Evolutionary conservation across 2,113 vertebrate species (phyloP).

Genomic region (Zapus hudsonius): DNA sequence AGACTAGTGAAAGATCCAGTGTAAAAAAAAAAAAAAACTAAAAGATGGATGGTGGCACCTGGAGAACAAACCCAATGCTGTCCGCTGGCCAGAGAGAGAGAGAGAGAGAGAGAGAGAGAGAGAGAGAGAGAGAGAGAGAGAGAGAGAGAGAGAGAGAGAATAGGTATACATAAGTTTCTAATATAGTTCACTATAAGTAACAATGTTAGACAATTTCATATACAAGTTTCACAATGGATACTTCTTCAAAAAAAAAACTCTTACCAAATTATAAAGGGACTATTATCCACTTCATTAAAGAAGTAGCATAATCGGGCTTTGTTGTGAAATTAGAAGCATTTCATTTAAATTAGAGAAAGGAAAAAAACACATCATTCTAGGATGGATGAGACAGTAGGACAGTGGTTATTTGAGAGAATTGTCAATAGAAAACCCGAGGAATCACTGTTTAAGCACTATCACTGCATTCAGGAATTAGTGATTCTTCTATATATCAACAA

Average conservation of each 20-base stretch:
- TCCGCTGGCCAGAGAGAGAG: no score
- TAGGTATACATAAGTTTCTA: background rate
- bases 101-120: no score
- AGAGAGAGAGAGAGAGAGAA: no score
- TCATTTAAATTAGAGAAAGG: background rate
- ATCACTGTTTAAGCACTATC: constrained; percentile 20
- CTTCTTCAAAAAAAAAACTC: background rate
- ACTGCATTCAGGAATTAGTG: constrained; percentile 4
- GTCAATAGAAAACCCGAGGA: background rate
- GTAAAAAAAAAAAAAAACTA: no score
- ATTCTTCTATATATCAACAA: background rate
- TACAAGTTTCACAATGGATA: background rate
- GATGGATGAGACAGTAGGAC: background rate
- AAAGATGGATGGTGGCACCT: no score
- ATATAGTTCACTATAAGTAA: background rate
- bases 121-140: no score
- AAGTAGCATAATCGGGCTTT: background rate
- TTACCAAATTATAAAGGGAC: constrained; percentile 13
- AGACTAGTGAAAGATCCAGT: no score
- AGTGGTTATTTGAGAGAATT: background rate
- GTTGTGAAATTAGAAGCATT: constrained; percentile 6
- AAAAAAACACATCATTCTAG: background rate
- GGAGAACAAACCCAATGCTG: no score
- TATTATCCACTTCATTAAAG: background rate
- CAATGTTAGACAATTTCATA: background rate